Evolutionary conservation across 2,797 vertebrate species (phyloP), one percentile per base, ranked within the genome.

Genomic region (Mormyrops boulengeri): DNA sequence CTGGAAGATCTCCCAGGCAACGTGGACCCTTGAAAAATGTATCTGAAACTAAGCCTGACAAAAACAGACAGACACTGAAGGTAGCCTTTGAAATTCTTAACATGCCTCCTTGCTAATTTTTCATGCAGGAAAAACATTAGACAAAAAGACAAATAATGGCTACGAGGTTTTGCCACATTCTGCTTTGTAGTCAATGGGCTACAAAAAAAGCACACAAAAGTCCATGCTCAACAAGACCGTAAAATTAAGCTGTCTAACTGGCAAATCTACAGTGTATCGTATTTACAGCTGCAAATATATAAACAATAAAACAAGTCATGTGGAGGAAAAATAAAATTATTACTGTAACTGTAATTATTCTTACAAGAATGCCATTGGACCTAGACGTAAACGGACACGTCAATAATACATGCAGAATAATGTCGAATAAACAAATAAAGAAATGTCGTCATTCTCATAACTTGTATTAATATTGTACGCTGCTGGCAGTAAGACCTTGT

Each of bases 11-110:
- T 17, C 55, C 52, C 41, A 49, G 73, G 53, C 34, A 55, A 62
- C 57, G 38, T 53, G 77, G 60, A 47, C 57, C 69, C 34, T 88
- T 69, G 87, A n/a, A 55, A 85, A 85, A 85, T 85, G 47, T 26
- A 26, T 85, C 44, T 85, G 22, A 52, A 52, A 26, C n/a, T 85
- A 52, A 50, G 22, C 11, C 19, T 50, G 9, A 30, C 26, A 22
- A 26, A 85, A 50, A 8, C 82, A 85, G 12, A 44, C 8, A 47
- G 7, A 47, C 77, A 82, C 19, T 47, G 77, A 4, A 44, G 77
- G 38, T 8, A 82, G 41, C 77, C 41, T 82, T 82, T 82, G 77
- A 82, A 82, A 47, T 82, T 47, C 17, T 11, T 82, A 44, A 47
- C 19, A 47, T 11, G 77, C 77, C 17, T 47, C 2, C 38, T 34